Base-by-base conservation (phyloP, 1,140 invertebrate genomes). In the Plutomurus gul region DNA sequence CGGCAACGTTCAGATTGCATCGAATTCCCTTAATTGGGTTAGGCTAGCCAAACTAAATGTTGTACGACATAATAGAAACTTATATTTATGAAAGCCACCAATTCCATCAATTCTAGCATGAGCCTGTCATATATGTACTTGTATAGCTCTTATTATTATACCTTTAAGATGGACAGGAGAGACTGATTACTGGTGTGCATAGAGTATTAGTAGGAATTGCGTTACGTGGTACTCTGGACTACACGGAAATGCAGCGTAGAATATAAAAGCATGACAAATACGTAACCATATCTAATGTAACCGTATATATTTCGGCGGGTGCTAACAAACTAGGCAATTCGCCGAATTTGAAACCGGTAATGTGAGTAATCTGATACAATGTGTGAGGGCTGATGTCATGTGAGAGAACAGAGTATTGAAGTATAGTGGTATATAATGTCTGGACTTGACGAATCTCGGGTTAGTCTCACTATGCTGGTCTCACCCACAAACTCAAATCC, bases 261-360 rank as follows among this genome's bases (percentile, higher is more conserved):
- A n/a, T n/a, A 30, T 65, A 65, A 33, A n/a, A 33, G 56, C 56
- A 65, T 65, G 56, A 65, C 56, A 65, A 65, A 65, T 33, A n/a
- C n/a, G 56, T 65, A 65, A 65, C 27, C 27, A 27, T 65, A 33
- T 25, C 27, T 27, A 16, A 36, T 13, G 27, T 16, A 25, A 65
- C 27, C n/a, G 27, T 65, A 11, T 43, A n/a, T 43, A 4, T 43
- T 13, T 43, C 11, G 11, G n/a, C 2, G 39, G 2, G n/a, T 2
- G n/a, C 27, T 65, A 65, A 65, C 56, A 65, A 65, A 65, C 56
- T 65, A 65, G 56, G 56, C 56, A 65, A 65, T 65, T 65, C 56
- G 56, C 56, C 56, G 56, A 65, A 65, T 65, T 27, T 65, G 56
- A 65, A 65, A 65, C 56, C 56, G 56, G 56, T 65, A 65, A 65